A percentile compares a stretch with the other conserved stretches of the same genome.
Evolutionary conservation across 1,140 invertebrate genomes (phyloP).

Genomic region (Solenopsis fugax): DNA sequence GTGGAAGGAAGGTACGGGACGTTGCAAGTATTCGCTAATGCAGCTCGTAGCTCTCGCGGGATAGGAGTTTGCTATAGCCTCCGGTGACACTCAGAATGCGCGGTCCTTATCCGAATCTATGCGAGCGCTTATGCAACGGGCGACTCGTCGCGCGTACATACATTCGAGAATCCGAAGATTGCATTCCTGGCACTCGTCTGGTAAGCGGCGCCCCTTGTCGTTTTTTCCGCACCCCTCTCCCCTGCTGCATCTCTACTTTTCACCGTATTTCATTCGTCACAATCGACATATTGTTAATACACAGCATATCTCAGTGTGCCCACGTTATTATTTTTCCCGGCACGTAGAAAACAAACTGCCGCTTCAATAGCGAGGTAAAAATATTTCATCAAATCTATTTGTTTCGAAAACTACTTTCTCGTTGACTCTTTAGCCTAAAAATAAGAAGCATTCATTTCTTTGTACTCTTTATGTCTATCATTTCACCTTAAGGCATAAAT

Average conservation of each 20-base stretch:
- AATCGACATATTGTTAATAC: constrained; percentile 12
- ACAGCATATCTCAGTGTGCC: neutral
- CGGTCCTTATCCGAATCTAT: constrained; percentile 81
- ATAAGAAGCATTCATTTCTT: neutral
- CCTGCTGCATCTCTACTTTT: neutral
- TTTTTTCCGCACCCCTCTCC: neutral
- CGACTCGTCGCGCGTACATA: constrained; percentile 62
- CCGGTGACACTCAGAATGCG: constrained; percentile 80
- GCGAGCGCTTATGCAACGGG: constrained; percentile 73
- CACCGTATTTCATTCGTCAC: neutral
- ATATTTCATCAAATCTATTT: neutral
- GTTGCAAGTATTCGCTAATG: constrained; percentile 80
- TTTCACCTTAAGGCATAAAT: neutral
- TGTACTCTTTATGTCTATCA: neutral
- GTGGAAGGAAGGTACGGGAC: constrained; percentile 26
- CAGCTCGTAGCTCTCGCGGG: constrained; percentile 78
- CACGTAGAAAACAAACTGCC: neutral
- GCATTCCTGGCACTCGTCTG: constrained; percentile 78
- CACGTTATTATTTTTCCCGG: neutral
- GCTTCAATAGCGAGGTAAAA: neutral
- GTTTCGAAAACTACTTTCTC: neutral
- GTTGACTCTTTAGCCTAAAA: neutral
- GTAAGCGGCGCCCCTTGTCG: constrained; percentile 43
- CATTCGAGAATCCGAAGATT: constrained; percentile 83
- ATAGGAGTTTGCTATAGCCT: constrained; percentile 75